Percentiles rank a stretch among this genome's conserved stretches.
phyloP scores from a whole-genome alignment of 2,888 invertebrate species.

The Drosophila peninsularis region DNA sequence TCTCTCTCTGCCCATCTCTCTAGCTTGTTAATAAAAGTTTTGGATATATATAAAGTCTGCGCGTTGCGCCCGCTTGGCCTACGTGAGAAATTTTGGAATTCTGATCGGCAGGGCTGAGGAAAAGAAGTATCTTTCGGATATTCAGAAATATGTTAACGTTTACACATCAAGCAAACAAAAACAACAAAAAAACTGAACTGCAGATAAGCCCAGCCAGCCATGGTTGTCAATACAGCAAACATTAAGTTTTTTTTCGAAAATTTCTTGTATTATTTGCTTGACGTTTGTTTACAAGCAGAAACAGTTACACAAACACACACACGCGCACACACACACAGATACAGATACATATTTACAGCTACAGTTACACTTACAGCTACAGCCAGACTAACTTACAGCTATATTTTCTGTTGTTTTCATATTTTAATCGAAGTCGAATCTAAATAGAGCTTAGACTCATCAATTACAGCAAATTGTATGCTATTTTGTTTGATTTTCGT shows the following conservation, averaged over 20 bases:
- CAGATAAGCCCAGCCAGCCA: constrained; percentile 64
- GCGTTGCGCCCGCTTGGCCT: constrained; percentile 10
- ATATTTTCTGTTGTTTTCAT: constrained; percentile 23
- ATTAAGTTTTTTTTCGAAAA: constrained; percentile 42
- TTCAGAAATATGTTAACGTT: constrained; percentile 51
- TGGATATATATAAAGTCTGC: constrained; percentile 2
- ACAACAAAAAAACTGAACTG: constrained; percentile 5
- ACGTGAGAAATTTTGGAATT: constrained; percentile 15
- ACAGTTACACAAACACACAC: constrained; percentile 65
- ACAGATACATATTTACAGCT: constrained; percentile 42
- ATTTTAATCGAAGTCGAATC: constrained; percentile 35
- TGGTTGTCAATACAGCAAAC: constrained; percentile 69
- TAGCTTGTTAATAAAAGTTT: constrained; percentile 3
- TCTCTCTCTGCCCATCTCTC: not conserved
- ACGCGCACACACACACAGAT: not conserved
- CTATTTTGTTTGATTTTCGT: constrained; percentile 1
- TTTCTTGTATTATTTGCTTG: constrained; percentile 56
- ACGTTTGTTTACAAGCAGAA: constrained; percentile 64
- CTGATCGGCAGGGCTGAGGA: not conserved
- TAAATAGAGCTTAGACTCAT: constrained; percentile 36
- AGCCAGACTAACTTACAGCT: constrained; percentile 20
- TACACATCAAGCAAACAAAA: constrained; percentile 44
- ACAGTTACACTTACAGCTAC: constrained; percentile 19
- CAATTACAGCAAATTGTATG: constrained; percentile 40
- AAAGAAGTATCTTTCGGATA: constrained; percentile 15